These are phyloP conservation scores for Halisarca cf. caerulea DNA, from an alignment of 37 sponge, comb jelly and placozoan species.

Conservation along the genomic window DNA sequence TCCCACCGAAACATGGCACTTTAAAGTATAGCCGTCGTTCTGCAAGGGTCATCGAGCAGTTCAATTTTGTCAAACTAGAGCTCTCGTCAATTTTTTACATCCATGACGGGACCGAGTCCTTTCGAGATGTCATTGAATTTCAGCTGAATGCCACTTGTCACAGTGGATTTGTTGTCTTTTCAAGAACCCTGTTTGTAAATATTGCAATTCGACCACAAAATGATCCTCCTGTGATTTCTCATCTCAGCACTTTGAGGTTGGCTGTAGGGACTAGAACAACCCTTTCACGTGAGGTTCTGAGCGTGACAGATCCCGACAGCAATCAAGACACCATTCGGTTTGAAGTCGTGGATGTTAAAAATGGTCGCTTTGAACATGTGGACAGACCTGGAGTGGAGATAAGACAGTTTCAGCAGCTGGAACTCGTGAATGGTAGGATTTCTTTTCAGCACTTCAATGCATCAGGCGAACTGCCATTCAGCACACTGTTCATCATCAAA, in stretches of 20 bases:
- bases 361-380: neutral
- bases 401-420: constrained; percentile 30
- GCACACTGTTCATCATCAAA: neutral
- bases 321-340: neutral
- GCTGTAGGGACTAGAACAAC: constrained; percentile 48
- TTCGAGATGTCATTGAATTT: neutral
- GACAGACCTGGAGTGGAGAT: neutral
- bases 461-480: neutral
- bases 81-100: neutral
- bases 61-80: neutral
- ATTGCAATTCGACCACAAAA: constrained; percentile 9
- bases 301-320: constrained; percentile 26
- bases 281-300: constrained; percentile 25
- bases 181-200: neutral
- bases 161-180: neutral
- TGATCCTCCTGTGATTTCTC: neutral
- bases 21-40: neutral
- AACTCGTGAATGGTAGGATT: constrained; percentile 20
- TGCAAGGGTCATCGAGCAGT: neutral
- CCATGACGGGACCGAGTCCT: constrained; percentile 8
- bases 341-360: neutral
- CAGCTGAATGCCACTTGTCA: neutral
- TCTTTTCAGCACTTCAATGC: constrained; percentile 41
- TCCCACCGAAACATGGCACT: neutral
- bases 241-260: neutral